phyloP scores from a whole-genome alignment of 1,140 invertebrate species.

The Drosophila sechellia region DNA sequence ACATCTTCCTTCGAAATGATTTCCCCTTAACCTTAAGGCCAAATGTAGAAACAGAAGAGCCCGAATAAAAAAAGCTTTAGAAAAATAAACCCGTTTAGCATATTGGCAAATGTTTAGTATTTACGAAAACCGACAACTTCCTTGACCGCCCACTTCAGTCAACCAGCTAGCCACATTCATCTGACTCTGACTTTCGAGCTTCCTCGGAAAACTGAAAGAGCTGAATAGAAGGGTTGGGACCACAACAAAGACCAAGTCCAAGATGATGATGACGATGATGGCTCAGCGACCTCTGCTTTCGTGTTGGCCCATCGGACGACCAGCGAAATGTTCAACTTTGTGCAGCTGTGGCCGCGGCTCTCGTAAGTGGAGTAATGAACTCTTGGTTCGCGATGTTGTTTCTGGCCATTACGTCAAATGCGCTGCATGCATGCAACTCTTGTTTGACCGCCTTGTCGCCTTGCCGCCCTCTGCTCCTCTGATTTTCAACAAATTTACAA shows the following conservation, averaged over 20 bases:
- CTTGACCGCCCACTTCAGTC: slow-evolving; percentile 77
- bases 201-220: slow-evolving; percentile 39
- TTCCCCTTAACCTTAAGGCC: slow-evolving; percentile 58
- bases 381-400: slow-evolving; percentile 44
- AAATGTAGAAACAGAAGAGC: slow-evolving; percentile 76
- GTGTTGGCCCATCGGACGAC: slow-evolving; percentile 4
- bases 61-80: slow-evolving; percentile 3
- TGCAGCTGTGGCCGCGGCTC: slow-evolving; percentile 57
- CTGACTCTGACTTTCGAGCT: slow-evolving; percentile 26
- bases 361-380: slow-evolving; percentile 81
- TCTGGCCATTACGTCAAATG: slow-evolving; percentile 56
- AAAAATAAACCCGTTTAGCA: slow-evolving; percentile 74
- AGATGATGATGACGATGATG: slow-evolving; percentile 50
- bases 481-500: slow-evolving; percentile 69
- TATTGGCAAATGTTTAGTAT: slow-evolving; percentile 77
- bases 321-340: slow-evolving; percentile 66
- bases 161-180: slow-evolving; percentile 22
- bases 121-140: slow-evolving; percentile 70
- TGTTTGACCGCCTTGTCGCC: slow-evolving; percentile 28
- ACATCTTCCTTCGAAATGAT: slow-evolving; percentile 75
- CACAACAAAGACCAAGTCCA: slow-evolving; percentile 17
- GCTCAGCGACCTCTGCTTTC: slow-evolving; percentile 70
- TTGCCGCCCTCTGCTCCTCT: slow-evolving; percentile 29
- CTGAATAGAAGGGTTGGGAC: slow-evolving; percentile 20
- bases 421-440: slow-evolving; percentile 55